These are phyloP conservation scores for Sebastes nivosus DNA, from an alignment of 2,797 vertebrate species.

Conservation along the genomic window DNA sequence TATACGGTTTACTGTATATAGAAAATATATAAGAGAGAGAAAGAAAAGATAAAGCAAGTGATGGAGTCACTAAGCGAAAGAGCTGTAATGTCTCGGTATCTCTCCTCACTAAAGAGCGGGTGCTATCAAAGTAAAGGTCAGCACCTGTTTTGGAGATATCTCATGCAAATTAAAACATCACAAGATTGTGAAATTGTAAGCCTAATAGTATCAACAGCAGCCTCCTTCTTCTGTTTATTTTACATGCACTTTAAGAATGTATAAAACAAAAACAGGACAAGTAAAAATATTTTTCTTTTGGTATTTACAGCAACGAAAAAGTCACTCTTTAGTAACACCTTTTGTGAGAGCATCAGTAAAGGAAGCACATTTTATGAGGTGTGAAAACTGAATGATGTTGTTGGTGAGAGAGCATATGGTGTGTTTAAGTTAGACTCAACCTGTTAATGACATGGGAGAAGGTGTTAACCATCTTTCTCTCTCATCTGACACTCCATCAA, in stretches of 20 bases:
- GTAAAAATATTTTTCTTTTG: slow-evolving; percentile 1
- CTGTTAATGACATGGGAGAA: slow-evolving; percentile 34
- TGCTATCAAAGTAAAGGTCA: slow-evolving; percentile 7
- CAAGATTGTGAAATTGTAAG: not conserved
- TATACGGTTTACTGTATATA: too few relatives aligned
- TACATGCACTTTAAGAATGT: not conserved
- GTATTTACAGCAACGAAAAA: slow-evolving; percentile 9
- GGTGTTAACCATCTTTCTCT: slow-evolving; percentile 19
- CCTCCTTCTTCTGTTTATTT: not conserved
- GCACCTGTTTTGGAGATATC: not conserved
- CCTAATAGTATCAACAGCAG: not conserved
- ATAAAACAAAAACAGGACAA: not conserved
- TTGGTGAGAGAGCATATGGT: slow-evolving; percentile 44
- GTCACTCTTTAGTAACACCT: slow-evolving; percentile 43
- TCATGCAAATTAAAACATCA: not conserved
- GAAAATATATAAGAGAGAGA: not conserved
- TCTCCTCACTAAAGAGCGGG: not conserved
- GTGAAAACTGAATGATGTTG: slow-evolving; percentile 52
- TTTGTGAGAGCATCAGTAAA: slow-evolving; percentile 28
- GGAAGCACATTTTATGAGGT: slow-evolving; percentile 36
- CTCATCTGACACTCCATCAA: not conserved
- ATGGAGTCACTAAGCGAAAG: not conserved
- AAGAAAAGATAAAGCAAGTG: not conserved
- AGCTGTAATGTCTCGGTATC: not conserved
- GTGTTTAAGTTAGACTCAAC: slow-evolving; percentile 31